phyloP scores from a whole-genome alignment of 2,113 vertebrate species.

The Microtus ochrogaster region DNA sequence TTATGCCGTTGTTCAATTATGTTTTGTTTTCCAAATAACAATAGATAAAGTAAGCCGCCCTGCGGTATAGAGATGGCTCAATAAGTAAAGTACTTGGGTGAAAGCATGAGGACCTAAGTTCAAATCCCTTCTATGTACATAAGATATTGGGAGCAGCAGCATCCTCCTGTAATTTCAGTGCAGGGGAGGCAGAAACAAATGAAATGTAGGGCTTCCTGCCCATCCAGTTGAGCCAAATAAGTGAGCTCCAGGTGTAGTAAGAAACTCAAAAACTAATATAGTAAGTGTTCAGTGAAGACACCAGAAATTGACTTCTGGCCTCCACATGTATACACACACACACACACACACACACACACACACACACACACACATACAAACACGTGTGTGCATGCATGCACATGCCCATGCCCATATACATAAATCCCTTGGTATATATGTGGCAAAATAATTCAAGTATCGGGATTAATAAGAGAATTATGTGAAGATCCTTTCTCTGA shows the following conservation, averaged over 20 bases:
- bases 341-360: background rate
- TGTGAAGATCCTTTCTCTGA: background rate
- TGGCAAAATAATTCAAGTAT: background rate
- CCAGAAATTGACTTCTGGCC: background rate
- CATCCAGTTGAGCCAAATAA: background rate
- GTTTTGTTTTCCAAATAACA: background rate
- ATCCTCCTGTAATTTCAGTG: background rate
- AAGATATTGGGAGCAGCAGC: background rate
- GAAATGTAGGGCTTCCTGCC: no score
- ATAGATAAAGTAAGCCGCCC: background rate
- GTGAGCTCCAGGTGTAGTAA: background rate
- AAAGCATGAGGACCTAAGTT: background rate
- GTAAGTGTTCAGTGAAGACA: no score
- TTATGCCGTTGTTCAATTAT: background rate
- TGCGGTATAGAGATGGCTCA: no score
- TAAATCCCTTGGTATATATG: background rate
- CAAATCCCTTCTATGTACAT: background rate
- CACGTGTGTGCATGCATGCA: accelerated
- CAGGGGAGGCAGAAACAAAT: background rate
- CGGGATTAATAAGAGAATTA: background rate
- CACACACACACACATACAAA: background rate
- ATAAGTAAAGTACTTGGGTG: background rate
- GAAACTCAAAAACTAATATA: background rate
- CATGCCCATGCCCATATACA: background rate
- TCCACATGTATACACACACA: no score